phyloP scores from a whole-genome alignment of 2,113 vertebrate genomes.

The Nycticorax nycticorax region DNA sequence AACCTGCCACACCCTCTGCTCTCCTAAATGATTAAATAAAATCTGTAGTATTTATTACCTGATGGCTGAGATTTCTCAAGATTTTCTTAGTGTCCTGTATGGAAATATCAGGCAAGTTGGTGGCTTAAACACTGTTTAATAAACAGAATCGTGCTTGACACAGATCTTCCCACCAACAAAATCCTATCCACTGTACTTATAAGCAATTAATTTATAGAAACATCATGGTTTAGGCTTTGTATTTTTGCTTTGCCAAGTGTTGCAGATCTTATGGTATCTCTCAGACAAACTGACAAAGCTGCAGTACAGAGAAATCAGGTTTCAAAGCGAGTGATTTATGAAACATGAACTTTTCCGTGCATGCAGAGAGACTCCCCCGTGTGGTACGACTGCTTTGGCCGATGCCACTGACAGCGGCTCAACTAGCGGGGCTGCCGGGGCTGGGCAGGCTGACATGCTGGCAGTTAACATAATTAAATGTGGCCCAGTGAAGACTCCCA shows the following conservation, averaged over 20 bases:
- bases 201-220: background rate
- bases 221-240: background rate
- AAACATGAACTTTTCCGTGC: background rate
- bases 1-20: background rate
- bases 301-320: constrained; percentile 15
- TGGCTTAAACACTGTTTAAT: background rate
- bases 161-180: background rate
- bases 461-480: background rate
- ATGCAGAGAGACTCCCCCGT: constrained; percentile 74
- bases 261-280: background rate
- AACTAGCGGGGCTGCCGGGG: background rate
- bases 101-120: background rate
- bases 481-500: background rate
- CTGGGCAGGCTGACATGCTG: background rate
- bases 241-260: background rate
- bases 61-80: background rate
- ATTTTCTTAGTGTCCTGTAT: background rate
- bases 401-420: background rate
- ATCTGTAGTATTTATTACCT: background rate
- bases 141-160: background rate
- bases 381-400: constrained; percentile 55
- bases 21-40: background rate
- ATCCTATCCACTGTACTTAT: background rate
- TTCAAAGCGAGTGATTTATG: constrained; percentile 43
- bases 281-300: background rate